phyloP scores from a whole-genome alignment of 1,140 invertebrate species.

The Hylyphantes graminicola region DNA sequence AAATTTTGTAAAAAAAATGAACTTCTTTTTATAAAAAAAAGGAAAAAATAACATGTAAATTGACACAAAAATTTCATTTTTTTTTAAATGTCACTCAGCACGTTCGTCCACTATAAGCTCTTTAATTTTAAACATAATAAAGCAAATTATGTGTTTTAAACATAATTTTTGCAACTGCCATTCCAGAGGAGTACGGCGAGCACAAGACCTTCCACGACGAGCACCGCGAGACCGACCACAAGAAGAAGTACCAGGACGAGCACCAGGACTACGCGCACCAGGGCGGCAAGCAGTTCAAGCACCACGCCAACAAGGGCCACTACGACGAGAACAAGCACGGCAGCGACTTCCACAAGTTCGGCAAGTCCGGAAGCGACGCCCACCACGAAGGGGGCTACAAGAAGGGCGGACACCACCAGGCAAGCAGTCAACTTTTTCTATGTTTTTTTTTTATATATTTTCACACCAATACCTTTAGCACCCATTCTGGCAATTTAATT shows the following conservation, averaged over 20 bases:
- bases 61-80: too few species aligned
- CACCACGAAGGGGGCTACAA: constrained; percentile 33
- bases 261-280: constrained; percentile 54
- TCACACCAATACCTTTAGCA: too few species aligned
- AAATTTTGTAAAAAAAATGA: too few species aligned
- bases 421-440: too few species aligned
- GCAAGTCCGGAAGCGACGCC: constrained; percentile 44
- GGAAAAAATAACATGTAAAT: too few species aligned
- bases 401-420: constrained; percentile 54
- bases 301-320: constrained; percentile 48
- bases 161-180: not conserved
- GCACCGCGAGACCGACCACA: constrained; percentile 61
- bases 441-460: too few species aligned
- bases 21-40: too few species aligned
- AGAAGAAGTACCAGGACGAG: constrained; percentile 62
- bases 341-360: constrained; percentile 59
- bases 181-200: constrained; percentile 63
- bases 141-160: not conserved
- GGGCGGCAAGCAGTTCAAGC: constrained; percentile 52
- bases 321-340: constrained; percentile 59
- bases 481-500: too few species aligned
- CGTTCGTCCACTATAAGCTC: too few species aligned
- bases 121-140: not conserved
- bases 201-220: constrained; percentile 63
- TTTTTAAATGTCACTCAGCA: too few species aligned